Evolutionary conservation across 2,888 invertebrate species (phyloP), one percentile per base, ranked within the genome.

Genomic region (Hipparchia sbordonii): DNA sequence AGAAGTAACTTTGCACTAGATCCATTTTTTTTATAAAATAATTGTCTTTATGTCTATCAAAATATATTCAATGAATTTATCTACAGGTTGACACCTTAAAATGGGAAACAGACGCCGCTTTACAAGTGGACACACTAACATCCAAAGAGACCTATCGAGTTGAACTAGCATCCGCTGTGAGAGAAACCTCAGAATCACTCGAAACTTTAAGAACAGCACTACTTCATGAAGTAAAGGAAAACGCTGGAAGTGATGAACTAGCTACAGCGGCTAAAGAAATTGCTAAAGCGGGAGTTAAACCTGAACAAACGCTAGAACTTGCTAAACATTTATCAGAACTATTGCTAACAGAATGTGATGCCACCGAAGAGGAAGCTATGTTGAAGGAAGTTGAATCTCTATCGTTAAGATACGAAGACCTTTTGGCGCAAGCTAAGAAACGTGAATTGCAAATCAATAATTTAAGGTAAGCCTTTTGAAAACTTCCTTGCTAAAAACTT

Each of bases 111-210:
- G 97, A 98, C 81, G 95, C 95, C 0, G 95, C 96, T 0, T 96
- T 97, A 6, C 98, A 98, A 93, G 98, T 98, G 1, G 96, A 97
- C 83, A 98, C 98, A 0, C 87, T 98, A 59, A 97, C 97, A 60
- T 96, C 97, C 5, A 96, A 97, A 85, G 97, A 98, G 83, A 97
- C 97, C 0, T 98, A 97, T 83, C 90, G 96, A 71, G 96, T 95
- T 79, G 97, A 98, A 86, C 88, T 98, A 56, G 94, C 95, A 59
- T 95, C 95, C 4, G 98, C 97, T 0, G 94, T 97, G 5, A 90
- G 90, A 61, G 98, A 98, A 82, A 96, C 97, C 77, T 94, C 95
- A 66, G 94, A 93, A 7, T 95, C 96, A 75, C 89, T 98, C 4
- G 95, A 96, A 70, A 94, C 95, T 8, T 89, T 98, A 39, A 95